Conservation (phyloP, 2,888 invertebrate species). For the Nomada lathburiana region DNA sequence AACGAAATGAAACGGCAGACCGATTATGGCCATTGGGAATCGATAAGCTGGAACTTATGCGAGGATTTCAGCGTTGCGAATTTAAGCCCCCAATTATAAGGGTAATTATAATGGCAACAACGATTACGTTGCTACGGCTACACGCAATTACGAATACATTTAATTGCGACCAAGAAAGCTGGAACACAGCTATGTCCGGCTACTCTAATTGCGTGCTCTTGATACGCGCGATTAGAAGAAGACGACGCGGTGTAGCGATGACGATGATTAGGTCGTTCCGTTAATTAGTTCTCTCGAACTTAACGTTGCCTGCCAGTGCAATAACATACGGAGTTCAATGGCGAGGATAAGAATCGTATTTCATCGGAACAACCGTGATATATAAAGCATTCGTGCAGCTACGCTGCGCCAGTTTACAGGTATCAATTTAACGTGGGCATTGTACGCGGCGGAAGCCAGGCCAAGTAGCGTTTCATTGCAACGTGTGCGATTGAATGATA, state of each 20-base stretch:
- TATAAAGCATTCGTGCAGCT: constrained; percentile 34
- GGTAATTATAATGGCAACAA: too few species aligned
- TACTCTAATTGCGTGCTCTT: too few species aligned
- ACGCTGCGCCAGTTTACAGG: constrained; percentile 27
- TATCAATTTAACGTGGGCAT: constrained; percentile 36
- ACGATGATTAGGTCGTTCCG: background rate
- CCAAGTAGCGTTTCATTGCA: constrained; percentile 37
- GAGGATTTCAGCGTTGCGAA: background rate
- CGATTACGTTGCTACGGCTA: too few species aligned
- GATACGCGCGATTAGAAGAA: too few species aligned
- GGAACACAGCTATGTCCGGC: too few species aligned
- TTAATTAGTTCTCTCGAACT: constrained; percentile 3
- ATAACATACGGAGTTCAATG: background rate
- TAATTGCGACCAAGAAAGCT: too few species aligned
- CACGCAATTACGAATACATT: too few species aligned
- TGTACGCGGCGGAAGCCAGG: background rate
- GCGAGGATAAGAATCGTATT: constrained; percentile 19
- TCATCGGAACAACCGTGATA: constrained; percentile 34
- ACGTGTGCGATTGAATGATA: constrained; percentile 36
- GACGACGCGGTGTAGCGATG: too few species aligned
- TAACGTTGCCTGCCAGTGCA: background rate
- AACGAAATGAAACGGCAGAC: constrained; percentile 1
- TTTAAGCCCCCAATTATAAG: background rate
- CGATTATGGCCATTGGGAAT: constrained; percentile 11
- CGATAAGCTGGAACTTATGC: background rate